These are phyloP conservation scores for Ophioninae sp. DNA, from an alignment of 2,888 invertebrate species.

Conservation along the genomic window DNA sequence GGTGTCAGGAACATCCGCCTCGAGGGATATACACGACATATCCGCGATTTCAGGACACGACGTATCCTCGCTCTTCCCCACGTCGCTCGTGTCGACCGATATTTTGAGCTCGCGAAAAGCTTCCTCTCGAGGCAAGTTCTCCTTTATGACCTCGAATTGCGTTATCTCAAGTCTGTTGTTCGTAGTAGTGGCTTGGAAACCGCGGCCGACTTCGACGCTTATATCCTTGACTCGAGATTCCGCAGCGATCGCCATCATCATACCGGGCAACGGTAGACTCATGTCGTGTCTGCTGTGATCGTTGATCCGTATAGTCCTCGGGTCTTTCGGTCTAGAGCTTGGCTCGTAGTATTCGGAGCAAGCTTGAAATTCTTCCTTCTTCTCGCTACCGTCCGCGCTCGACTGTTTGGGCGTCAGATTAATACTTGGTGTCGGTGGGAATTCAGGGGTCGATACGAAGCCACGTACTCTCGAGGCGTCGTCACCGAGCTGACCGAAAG, in stretches of 20 bases:
- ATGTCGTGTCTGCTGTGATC: slow-evolving; percentile 56
- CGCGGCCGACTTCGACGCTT: slow-evolving; percentile 35
- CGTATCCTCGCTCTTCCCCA: slow-evolving; percentile 27
- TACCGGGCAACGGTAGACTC: slow-evolving; percentile 57
- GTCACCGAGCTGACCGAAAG: slow-evolving; percentile 68
- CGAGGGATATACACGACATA: not conserved
- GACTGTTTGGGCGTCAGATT: slow-evolving; percentile 73
- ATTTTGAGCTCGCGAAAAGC: slow-evolving; percentile 74
- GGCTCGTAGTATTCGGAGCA: slow-evolving; percentile 75
- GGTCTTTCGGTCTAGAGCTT: slow-evolving; percentile 62
- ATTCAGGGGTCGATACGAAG: slow-evolving; percentile 76
- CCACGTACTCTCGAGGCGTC: slow-evolving; percentile 72
- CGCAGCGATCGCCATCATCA: slow-evolving; percentile 25
- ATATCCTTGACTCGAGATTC: slow-evolving; percentile 34
- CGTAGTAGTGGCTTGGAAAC: slow-evolving; percentile 45
- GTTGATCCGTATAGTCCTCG: slow-evolving; percentile 42
- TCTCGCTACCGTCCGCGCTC: slow-evolving; percentile 63
- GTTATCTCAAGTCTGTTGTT: slow-evolving; percentile 72
- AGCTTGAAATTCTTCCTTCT: slow-evolving; percentile 66
- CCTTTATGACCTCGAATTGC: slow-evolving; percentile 77
- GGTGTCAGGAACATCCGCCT: not conserved
- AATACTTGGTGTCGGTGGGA: slow-evolving; percentile 77
- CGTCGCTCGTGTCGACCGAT: slow-evolving; percentile 63
- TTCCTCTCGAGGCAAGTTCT: slow-evolving; percentile 74
- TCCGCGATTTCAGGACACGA: slow-evolving; percentile 56